Percentiles rank a stretch among this genome's conserved stretches.
Evolutionary conservation across 2,888 invertebrate genomes (phyloP).

Genomic region (Sialis lutaria): DNA sequence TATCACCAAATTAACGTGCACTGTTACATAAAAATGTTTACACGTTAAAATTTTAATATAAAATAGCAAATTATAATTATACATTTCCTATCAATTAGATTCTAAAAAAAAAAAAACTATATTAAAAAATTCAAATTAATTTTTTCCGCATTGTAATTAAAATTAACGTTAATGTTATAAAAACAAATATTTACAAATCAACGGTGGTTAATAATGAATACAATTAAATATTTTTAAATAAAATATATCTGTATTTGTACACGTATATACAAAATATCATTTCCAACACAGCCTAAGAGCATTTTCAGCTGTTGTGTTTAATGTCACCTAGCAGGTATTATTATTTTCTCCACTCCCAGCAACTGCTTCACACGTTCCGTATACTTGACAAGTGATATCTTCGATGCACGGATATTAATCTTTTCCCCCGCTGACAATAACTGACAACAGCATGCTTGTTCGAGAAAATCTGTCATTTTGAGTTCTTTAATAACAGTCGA

Average conservation of each 20-base stretch:
- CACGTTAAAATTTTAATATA: no score
- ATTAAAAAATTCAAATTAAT: background rate
- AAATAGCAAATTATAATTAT: no score
- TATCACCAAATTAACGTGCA: no score
- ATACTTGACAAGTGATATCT: constrained; percentile 66
- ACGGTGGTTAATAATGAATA: background rate
- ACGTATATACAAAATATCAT: background rate
- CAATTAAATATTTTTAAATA: no score
- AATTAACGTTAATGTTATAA: no score
- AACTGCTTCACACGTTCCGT: constrained; percentile 69
- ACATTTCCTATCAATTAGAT: no score
- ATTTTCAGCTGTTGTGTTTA: background rate
- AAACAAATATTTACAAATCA: background rate
- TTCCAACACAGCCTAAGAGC: background rate
- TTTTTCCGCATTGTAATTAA: background rate
- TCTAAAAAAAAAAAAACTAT: background rate
- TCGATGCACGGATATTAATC: constrained; percentile 61
- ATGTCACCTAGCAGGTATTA: constrained; percentile 39
- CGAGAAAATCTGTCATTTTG: constrained; percentile 62
- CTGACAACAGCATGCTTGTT: constrained; percentile 65
- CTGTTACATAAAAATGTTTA: no score
- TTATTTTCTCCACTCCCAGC: constrained; percentile 61
- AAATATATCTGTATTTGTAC: background rate
- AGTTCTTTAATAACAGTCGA: constrained; percentile 32
- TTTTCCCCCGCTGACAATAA: constrained; percentile 61